A percentile compares a stretch with the other conserved stretches of the same genome.
phyloP scores from a whole-genome alignment of 2,888 invertebrate genomes.

The Cyaniris semiargus region DNA sequence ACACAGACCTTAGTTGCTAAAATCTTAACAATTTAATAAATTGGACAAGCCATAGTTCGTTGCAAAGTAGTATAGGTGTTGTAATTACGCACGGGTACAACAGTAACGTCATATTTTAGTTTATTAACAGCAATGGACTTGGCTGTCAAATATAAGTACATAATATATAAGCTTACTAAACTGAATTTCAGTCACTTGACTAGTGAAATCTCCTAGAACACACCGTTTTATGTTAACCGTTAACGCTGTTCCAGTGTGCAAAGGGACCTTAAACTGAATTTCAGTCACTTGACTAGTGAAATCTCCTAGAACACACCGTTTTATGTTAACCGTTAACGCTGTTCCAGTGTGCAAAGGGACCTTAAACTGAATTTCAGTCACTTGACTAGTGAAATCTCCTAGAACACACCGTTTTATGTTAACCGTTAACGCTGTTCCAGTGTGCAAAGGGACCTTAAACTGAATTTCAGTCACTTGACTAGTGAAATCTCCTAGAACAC shows the following conservation, averaged over 20 bases:
- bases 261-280: not conserved
- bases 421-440: too few species aligned
- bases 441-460: not conserved
- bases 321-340: too few species aligned
- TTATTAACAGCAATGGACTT: not conserved
- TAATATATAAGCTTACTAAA: not conserved
- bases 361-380: not conserved
- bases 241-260: too few species aligned
- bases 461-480: not conserved
- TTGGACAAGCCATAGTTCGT: not conserved
- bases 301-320: too few species aligned
- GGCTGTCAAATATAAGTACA: too few species aligned
- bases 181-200: not conserved
- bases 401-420: too few species aligned
- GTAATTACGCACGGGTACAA: not conserved
- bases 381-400: too few species aligned
- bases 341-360: too few species aligned
- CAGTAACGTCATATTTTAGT: not conserved
- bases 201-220: too few species aligned
- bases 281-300: too few species aligned
- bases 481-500: too few species aligned
- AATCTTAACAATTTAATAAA: not conserved
- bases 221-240: too few species aligned
- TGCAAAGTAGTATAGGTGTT: not conserved
- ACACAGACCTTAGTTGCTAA: not conserved